Conservation (phyloP, 2,113 vertebrate species). For the Equus przewalskii region DNA sequence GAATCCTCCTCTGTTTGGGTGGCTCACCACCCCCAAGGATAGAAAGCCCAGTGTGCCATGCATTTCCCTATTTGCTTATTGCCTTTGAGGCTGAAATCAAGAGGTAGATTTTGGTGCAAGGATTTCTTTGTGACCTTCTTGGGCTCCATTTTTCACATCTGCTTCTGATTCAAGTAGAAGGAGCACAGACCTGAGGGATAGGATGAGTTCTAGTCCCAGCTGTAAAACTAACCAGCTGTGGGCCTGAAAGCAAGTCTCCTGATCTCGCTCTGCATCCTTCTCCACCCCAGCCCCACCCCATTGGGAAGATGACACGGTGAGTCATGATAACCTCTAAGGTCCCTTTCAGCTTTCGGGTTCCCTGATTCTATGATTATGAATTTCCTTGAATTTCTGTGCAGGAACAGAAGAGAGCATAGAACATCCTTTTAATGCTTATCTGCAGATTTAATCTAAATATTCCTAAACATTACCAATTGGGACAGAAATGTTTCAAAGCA, state of each 20-base stretch:
- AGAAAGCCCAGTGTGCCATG: accelerated
- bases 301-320: background rate
- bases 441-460: background rate
- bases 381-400: constrained; percentile 1
- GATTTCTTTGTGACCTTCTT: background rate
- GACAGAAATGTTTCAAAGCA: constrained; percentile 1
- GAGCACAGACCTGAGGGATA: background rate
- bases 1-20: background rate
- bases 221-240: too few relatives aligned
- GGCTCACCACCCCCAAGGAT: background rate
- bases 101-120: background rate
- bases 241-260: too few relatives aligned
- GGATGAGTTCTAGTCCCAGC: background rate
- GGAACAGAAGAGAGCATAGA: constrained; percentile 30
- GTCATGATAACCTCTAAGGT: background rate
- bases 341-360: background rate
- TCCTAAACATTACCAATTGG: background rate
- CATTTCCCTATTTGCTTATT: too few relatives aligned
- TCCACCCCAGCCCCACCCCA: accelerated
- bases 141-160: background rate
- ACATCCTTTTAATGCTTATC: background rate
- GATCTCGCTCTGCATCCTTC: accelerated
- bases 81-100: background rate
- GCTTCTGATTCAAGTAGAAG: background rate
- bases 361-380: background rate